Percentiles rank a stretch among this genome's conserved stretches.
Evolutionary conservation across 2,797 vertebrate species (phyloP).

Genomic region (Xyrichtys novacula): DNA sequence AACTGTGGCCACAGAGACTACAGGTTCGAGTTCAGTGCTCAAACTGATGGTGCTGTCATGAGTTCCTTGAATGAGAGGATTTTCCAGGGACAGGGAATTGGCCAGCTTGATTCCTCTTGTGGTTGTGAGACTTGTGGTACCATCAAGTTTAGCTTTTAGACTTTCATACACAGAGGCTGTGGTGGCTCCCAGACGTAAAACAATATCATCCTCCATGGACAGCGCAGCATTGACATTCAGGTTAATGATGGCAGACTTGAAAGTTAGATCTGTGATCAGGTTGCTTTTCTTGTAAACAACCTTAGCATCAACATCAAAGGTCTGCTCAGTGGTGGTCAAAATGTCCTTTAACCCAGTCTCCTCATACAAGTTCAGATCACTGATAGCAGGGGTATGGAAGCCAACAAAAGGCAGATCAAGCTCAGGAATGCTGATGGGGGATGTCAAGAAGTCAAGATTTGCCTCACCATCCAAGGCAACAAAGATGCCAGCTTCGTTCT

Average conservation of each 20-base stretch:
- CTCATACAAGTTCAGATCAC: conserved; percentile 90
- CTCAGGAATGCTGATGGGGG: conserved; percentile 89
- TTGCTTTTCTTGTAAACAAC: conserved; percentile 92
- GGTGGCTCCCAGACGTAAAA: conserved; percentile 86
- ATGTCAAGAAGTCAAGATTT: conserved; percentile 91
- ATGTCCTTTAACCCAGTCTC: conserved; percentile 87
- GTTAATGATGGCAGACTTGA: conserved; percentile 93
- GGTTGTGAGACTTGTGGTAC: conserved; percentile 90
- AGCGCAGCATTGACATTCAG: conserved; percentile 88
- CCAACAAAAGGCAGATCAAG: conserved; percentile 80
- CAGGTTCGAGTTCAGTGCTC: conserved; percentile 83
- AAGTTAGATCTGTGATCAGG: conserved; percentile 89
- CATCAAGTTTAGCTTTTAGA: conserved; percentile 90
- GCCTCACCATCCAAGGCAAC: conserved; percentile 87
- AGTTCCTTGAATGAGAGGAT: conserved; percentile 83
- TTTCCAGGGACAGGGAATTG: conserved; percentile 88
- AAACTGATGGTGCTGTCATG: conserved; percentile 90
- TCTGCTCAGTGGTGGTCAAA: conserved; percentile 90
- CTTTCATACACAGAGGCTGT: conserved; percentile 88
- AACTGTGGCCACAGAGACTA: conserved; percentile 79
- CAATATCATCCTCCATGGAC: conserved; percentile 89
- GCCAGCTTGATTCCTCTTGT: conserved; percentile 92
- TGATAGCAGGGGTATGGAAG: conserved; percentile 84
- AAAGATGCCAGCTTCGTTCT: conserved; percentile 82
- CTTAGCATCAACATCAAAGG: conserved; percentile 87